These are phyloP conservation scores for Vulpes lagopus DNA, from an alignment of 2,113 vertebrate species.

Conservation along the genomic window DNA sequence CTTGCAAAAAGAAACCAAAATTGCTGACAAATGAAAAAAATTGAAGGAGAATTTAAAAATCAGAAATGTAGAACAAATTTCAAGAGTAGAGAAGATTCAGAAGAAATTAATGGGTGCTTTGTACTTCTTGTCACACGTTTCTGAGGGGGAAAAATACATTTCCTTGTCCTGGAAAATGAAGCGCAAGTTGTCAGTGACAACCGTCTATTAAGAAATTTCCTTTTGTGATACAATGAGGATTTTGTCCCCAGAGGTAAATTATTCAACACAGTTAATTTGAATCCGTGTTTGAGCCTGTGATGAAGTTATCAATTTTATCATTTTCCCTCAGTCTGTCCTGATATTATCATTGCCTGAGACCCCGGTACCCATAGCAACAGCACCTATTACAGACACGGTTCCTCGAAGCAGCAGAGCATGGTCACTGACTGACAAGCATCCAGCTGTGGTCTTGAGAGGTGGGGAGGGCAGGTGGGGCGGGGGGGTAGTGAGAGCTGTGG, in stretches of 20 bases:
- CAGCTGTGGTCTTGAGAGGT: constrained; percentile 62
- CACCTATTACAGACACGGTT: constrained; percentile 50
- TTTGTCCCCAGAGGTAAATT: constrained; percentile 81
- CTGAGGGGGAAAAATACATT: constrained; percentile 62
- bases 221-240: constrained; percentile 69
- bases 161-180: constrained; percentile 73
- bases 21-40: constrained; percentile 49
- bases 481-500: too few relatives aligned
- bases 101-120: constrained; percentile 75
- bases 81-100: constrained; percentile 76
- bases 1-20: constrained; percentile 51
- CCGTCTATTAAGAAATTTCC: constrained; percentile 73
- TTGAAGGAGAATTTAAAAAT: constrained; percentile 60
- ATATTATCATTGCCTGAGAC: constrained; percentile 73
- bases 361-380: constrained; percentile 84
- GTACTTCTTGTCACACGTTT: constrained; percentile 76
- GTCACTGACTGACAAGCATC: constrained; percentile 76
- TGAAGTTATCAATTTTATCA: constrained; percentile 78
- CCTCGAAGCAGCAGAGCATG: neutral
- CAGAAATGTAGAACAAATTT: constrained; percentile 73
- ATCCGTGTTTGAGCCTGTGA: constrained; percentile 79
- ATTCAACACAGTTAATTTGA: constrained; percentile 84
- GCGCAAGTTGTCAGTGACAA: constrained; percentile 72
- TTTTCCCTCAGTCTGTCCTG: constrained; percentile 75
- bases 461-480: too few relatives aligned